phyloP scores from a whole-genome alignment of 1,140 invertebrate genomes.

The Pollicipes pollicipes region DNA sequence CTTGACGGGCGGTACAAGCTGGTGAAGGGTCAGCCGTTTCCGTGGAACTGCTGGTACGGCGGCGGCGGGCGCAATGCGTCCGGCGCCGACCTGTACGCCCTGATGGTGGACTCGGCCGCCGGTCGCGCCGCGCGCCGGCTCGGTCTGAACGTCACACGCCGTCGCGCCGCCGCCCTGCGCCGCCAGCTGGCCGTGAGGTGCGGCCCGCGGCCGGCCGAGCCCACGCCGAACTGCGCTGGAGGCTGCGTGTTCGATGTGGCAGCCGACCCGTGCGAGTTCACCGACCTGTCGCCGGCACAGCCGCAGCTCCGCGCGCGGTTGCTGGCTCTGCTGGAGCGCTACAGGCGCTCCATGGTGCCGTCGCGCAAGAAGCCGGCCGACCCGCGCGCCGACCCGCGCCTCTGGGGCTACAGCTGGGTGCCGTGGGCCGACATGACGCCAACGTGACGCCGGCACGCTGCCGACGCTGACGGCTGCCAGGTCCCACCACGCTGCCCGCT shows the following conservation, averaged over 20 bases:
- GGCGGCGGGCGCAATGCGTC: not conserved
- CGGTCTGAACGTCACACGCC: not conserved
- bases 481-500: too few species aligned
- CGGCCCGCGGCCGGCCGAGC: too few species aligned
- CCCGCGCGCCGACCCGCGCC: not conserved
- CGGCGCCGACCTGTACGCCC: not conserved
- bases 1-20: not conserved
- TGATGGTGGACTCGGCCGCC: not conserved
- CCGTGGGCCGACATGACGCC: not conserved
- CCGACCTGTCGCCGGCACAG: not conserved
- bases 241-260: not conserved
- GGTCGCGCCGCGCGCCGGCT: not conserved
- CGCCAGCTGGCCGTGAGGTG: not conserved
- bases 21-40: not conserved
- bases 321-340: not conserved
- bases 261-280: not conserved
- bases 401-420: not conserved
- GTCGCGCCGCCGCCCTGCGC: not conserved
- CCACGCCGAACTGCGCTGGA: not conserved
- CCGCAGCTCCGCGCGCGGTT: not conserved
- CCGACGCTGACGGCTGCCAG: too few species aligned
- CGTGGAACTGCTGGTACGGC: not conserved
- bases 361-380: not conserved
- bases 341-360: not conserved
- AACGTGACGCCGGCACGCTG: too few species aligned